phyloP scores from a whole-genome alignment of 2,113 vertebrate species.

The Passer montanus region DNA sequence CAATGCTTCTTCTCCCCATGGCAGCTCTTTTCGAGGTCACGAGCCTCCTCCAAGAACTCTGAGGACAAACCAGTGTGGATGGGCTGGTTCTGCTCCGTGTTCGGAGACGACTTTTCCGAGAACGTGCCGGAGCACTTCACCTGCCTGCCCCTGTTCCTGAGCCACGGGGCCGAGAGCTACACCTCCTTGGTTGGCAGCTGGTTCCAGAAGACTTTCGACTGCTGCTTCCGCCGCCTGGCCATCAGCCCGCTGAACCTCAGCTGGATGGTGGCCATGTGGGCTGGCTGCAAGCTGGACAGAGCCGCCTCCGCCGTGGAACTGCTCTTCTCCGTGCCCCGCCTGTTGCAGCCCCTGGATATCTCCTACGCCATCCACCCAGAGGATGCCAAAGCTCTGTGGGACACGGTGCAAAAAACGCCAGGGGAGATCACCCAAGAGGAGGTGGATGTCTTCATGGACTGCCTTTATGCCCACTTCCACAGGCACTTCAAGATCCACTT shows the following conservation, averaged over 20 bases:
- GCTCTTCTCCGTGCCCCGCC: slow-evolving; percentile 80
- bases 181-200: slow-evolving; percentile 81
- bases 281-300: slow-evolving; percentile 75
- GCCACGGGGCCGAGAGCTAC: slow-evolving; percentile 78
- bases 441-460: slow-evolving; percentile 83
- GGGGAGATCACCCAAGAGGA: slow-evolving; percentile 82
- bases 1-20: background rate
- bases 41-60: slow-evolving; percentile 44
- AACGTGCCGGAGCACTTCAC: slow-evolving; percentile 80
- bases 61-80: slow-evolving; percentile 81
- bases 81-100: slow-evolving; percentile 86
- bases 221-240: slow-evolving; percentile 81
- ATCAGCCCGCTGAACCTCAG: slow-evolving; percentile 84
- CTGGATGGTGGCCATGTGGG: slow-evolving; percentile 92
- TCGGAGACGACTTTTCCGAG: slow-evolving; percentile 79
- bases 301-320: slow-evolving; percentile 75
- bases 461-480: slow-evolving; percentile 87
- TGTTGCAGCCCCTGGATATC: slow-evolving; percentile 80
- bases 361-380: slow-evolving; percentile 81
- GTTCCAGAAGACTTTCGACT: slow-evolving; percentile 92
- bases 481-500: slow-evolving; percentile 89
- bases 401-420: slow-evolving; percentile 75
- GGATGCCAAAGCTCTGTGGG: slow-evolving; percentile 90
- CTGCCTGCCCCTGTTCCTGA: slow-evolving; percentile 87
- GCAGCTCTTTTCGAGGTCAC: slow-evolving; percentile 12